A percentile compares a stretch with the other conserved stretches of the same genome.
These are phyloP conservation scores for Corbicula japonica DNA, from an alignment of 2,888 invertebrate species.

Conservation along the genomic window DNA sequence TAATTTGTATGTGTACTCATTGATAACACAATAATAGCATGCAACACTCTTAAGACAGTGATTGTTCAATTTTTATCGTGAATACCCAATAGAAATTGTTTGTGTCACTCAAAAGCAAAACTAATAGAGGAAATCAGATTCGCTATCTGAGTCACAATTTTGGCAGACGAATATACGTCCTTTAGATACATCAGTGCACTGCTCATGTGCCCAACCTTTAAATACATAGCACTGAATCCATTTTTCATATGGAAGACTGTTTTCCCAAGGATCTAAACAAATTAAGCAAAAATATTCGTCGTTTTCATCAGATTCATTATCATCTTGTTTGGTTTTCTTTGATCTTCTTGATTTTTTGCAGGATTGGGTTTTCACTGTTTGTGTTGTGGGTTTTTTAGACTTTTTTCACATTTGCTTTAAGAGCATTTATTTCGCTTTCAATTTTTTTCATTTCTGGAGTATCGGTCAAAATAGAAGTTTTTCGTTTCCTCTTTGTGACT, in stretches of 20 bases:
- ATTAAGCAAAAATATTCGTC: constrained; percentile 1
- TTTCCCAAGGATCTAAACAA: neutral
- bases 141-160: constrained; percentile 11
- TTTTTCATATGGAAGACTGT: constrained; percentile 2
- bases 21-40: too few relatives aligned
- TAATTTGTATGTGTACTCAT: too few relatives aligned
- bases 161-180: neutral
- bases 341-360: too few relatives aligned
- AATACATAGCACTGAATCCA: constrained; percentile 1
- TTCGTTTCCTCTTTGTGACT: neutral
- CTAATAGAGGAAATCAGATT: too few relatives aligned
- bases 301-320: neutral
- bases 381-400: neutral
- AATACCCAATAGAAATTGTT: too few relatives aligned
- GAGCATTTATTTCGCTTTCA: neutral
- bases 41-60: too few relatives aligned
- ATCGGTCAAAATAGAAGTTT: constrained; percentile 5
- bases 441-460: constrained; percentile 3
- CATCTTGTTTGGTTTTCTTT: neutral
- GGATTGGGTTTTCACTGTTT: neutral
- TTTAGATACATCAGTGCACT: neutral
- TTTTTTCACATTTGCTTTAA: neutral
- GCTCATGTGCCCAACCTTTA: constrained; percentile 2
- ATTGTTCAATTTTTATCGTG: too few relatives aligned
- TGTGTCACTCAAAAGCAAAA: too few relatives aligned